Evolutionary conservation across 2,113 vertebrate genomes (phyloP).

Genomic region (Zapornia atra): DNA sequence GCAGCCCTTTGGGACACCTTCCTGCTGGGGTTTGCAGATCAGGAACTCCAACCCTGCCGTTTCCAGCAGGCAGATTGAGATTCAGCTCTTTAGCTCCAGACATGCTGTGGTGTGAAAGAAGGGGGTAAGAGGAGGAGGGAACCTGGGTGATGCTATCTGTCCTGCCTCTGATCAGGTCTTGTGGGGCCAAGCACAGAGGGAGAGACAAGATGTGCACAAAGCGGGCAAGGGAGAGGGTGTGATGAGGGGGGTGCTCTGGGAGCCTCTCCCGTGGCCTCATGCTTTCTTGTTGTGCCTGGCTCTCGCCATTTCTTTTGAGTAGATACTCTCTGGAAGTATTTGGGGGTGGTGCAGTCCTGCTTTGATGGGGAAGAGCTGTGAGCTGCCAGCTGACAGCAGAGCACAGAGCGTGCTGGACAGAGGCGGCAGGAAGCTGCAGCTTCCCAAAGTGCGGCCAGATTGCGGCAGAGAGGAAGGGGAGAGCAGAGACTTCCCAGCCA

Average conservation of each 20-base stretch:
- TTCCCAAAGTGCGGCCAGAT: background rate
- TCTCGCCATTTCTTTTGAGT: background rate
- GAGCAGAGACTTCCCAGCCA: background rate
- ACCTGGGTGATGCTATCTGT: background rate
- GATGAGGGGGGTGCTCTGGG: background rate
- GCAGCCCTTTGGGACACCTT: background rate
- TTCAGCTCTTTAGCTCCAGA: background rate
- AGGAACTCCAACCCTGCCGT: background rate
- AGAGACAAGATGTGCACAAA: background rate
- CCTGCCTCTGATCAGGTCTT: background rate
- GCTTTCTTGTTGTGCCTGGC: background rate
- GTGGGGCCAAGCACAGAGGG: background rate
- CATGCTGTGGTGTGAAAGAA: background rate
- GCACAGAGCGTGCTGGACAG: background rate
- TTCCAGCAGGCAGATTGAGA: background rate
- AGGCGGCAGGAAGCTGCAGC: background rate
- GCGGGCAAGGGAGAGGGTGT: background rate
- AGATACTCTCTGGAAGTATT: background rate
- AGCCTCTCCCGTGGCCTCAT: background rate
- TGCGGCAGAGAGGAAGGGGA: background rate
- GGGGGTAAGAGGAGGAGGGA: background rate
- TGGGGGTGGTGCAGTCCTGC: background rate
- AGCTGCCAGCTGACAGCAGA: background rate
- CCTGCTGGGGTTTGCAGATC: background rate
- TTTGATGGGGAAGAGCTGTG: background rate